Conservation (phyloP, 2,888 invertebrate genomes). For the Parnassius glacialis region DNA sequence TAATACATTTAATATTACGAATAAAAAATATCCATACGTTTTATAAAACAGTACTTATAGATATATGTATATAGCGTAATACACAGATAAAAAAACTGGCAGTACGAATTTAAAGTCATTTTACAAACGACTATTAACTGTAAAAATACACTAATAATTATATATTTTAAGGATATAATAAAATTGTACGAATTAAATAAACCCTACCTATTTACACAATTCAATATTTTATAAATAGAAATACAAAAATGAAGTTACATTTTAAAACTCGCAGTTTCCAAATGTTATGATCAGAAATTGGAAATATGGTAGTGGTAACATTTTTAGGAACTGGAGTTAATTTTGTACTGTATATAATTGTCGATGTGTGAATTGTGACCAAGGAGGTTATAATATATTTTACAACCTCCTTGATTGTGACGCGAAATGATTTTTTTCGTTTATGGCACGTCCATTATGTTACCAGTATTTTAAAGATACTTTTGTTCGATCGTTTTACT, state of each 20-base stretch:
- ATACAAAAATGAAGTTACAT: slow-evolving; percentile 27
- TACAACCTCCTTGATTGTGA: too few species aligned
- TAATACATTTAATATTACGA: slow-evolving; percentile 4
- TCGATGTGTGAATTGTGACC: slow-evolving; percentile 11
- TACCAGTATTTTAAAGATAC: slow-evolving; percentile 18
- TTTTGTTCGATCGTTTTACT: slow-evolving; percentile 39
- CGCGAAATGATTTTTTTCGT: slow-evolving; percentile 20
- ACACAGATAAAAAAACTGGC: slow-evolving; percentile 34
- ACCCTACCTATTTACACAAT: slow-evolving; percentile 56
- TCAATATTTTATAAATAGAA: slow-evolving; percentile 38
- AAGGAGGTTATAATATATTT: too few species aligned
- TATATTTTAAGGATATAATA: slow-evolving; percentile 27
- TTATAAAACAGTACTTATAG: neutral
- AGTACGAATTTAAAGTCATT: slow-evolving; percentile 27
- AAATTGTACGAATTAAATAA: slow-evolving; percentile 38
- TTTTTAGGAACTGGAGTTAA: slow-evolving; percentile 48
- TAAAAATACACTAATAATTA: slow-evolving; percentile 8
- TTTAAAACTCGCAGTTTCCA: slow-evolving; percentile 24
- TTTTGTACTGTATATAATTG: slow-evolving; percentile 30
- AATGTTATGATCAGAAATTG: slow-evolving; percentile 6
- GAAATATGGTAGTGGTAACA: slow-evolving; percentile 40
- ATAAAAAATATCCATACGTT: slow-evolving; percentile 9
- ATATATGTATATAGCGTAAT: slow-evolving; percentile 3
- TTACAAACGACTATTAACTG: slow-evolving; percentile 20
- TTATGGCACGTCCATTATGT: slow-evolving; percentile 56